Base-by-base conservation (phyloP, 2,113 vertebrate species). In the Chloroceryle aenea region DNA sequence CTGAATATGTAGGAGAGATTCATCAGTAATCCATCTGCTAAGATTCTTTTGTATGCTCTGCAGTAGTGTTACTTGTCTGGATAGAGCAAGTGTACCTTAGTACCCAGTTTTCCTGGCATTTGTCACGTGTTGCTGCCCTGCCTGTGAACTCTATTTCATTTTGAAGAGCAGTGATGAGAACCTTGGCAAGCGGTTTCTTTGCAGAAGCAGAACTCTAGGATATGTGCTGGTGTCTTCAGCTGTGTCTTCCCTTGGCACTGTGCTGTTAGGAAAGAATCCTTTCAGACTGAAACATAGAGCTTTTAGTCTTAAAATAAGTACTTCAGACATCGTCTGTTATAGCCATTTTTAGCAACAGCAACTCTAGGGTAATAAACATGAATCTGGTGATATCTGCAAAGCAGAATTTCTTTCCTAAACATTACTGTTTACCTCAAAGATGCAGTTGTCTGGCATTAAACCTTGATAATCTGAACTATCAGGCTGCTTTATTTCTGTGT, bases 291-390 rank as follows among this genome's bases (percentile, higher is more conserved):
- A 93, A 50, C 36, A 15, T 45, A 19, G 45, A 87, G n/a, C 23
- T 82, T 82, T 87, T 87, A 16, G 72, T 89, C 40, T 92, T 92
- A 40, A 90, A 78, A 38, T 75, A 62, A 86, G 29, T 82, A n/a
- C 25, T 8, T 23, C 3, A 30, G 6, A 26, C 5, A 0, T 85
- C 40, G 11, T 61, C 32, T 58, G 7, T 73, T 79, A 4, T 0
- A 53, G 45, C 53, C 0, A 14, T 43, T 84, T 45, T 59, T 74
- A 50, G 71, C 42, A 23, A 1, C 4, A 15, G 8, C 0, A 1
- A 1, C 42, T 68, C 4, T 27, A 58, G 45, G 53, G 6, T 85
- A 78, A 62, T 72, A 69, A 79, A 26, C 16, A 40, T 0, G 3
- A 53, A 64, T 73, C 27, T 62, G 59, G 50, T 76, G 21, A 23